These are phyloP conservation scores for Mustelus asterias DNA, from an alignment of 2,113 vertebrate species.

Conservation along the genomic window DNA sequence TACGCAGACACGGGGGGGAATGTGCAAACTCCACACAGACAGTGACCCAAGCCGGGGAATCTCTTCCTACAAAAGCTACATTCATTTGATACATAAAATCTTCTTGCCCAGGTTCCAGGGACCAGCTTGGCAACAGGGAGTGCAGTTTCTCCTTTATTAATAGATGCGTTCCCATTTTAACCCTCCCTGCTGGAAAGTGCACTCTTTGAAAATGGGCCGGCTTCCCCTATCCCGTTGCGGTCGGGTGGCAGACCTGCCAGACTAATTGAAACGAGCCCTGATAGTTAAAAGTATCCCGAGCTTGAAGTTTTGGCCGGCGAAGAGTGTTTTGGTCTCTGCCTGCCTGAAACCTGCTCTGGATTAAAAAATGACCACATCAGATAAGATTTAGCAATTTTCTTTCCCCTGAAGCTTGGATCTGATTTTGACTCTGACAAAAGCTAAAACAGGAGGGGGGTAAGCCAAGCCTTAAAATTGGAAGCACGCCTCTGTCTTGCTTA, in stretches of 20 bases:
- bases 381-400: background rate
- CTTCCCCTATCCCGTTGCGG: background rate
- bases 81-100: background rate
- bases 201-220: background rate
- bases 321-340: background rate
- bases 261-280: background rate
- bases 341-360: background rate
- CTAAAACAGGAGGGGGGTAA: background rate
- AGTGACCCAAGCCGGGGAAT: too few species aligned
- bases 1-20: too few species aligned
- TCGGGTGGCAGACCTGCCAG: background rate
- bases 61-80: background rate
- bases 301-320: background rate
- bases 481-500: background rate
- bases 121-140: background rate
- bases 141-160: background rate
- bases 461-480: background rate
- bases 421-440: conserved; percentile 8
- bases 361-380: background rate
- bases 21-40: too few species aligned
- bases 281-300: background rate
- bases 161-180: background rate
- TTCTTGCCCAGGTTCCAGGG: background rate
- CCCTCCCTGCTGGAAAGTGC: background rate
- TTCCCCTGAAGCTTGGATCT: background rate